Conservation (phyloP, 2,797 vertebrate genomes). For the Cirrhinus mrigala region DNA sequence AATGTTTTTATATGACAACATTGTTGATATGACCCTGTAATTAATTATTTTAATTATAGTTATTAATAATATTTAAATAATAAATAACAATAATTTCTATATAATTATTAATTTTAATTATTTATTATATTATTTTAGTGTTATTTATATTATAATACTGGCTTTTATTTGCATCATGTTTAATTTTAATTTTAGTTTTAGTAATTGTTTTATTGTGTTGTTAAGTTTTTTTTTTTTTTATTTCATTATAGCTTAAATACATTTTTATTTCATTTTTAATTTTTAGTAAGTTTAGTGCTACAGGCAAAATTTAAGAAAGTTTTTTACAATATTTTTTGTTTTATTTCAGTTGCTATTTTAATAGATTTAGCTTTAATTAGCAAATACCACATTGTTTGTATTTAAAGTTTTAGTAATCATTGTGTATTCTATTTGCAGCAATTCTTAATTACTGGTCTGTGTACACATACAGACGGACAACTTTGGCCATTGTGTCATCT, state of each 20-base stretch:
- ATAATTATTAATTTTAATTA: neutral
- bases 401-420: too few relatives aligned
- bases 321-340: neutral
- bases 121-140: neutral
- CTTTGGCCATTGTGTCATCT: neutral
- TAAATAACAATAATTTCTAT: neutral
- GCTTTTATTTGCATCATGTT: neutral
- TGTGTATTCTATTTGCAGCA: neutral
- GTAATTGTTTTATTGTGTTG: too few relatives aligned
- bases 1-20: neutral
- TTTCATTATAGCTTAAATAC: too few relatives aligned
- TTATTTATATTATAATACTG: neutral
- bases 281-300: neutral
- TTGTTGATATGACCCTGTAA: neutral
- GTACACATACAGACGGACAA: neutral
- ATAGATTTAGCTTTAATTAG: neutral
- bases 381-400: neutral
- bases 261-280: neutral
- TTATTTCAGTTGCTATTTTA: neutral
- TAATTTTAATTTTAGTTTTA: too few relatives aligned
- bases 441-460: neutral
- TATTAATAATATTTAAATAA: neutral
- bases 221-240: too few relatives aligned
- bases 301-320: neutral
- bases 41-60: neutral